A percentile compares a stretch with the other conserved stretches of the same genome.
Conservation (phyloP, 2,888 invertebrate species). For the Acleris laterana region DNA sequence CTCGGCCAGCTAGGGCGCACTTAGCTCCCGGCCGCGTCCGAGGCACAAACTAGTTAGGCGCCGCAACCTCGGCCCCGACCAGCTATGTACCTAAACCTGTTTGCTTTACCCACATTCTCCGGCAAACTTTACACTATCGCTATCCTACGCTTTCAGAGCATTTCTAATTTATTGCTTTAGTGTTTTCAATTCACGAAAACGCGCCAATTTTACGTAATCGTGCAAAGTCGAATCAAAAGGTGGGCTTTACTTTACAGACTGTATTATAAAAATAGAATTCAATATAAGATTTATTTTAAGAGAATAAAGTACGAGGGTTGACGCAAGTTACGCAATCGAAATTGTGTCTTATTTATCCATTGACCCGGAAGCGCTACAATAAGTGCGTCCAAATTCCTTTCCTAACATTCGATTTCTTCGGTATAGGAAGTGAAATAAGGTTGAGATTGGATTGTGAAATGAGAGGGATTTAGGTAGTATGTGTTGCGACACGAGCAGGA, state of each 20-base stretch:
- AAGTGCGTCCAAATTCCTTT: slow-evolving; percentile 19
- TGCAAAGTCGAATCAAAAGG: no score
- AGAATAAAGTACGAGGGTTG: background rate
- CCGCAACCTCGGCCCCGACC: slow-evolving; percentile 37
- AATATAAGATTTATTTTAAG: background rate
- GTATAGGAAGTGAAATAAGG: background rate
- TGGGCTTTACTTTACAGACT: no score
- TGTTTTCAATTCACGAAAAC: background rate
- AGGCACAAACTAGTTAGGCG: slow-evolving; percentile 75
- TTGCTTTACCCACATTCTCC: slow-evolving; percentile 26
- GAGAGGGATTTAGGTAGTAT: background rate
- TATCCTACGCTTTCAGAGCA: slow-evolving; percentile 13
- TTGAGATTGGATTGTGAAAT: background rate
- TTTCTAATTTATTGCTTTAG: slow-evolving; percentile 11
- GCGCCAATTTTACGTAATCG: background rate
- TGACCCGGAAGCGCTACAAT: slow-evolving; percentile 16
- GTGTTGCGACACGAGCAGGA: slow-evolving; percentile 50
- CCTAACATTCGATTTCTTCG: background rate
- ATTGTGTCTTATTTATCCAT: slow-evolving; percentile 6
- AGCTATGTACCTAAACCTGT: slow-evolving; percentile 15
- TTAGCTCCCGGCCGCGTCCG: slow-evolving; percentile 60
- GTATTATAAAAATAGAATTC: no score
- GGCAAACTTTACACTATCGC: slow-evolving; percentile 18
- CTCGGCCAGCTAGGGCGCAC: slow-evolving; percentile 69
- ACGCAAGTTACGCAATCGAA: slow-evolving; percentile 1